These are phyloP conservation scores for Heliconius sara DNA, from an alignment of 2,888 invertebrate genomes.

Conservation along the genomic window DNA sequence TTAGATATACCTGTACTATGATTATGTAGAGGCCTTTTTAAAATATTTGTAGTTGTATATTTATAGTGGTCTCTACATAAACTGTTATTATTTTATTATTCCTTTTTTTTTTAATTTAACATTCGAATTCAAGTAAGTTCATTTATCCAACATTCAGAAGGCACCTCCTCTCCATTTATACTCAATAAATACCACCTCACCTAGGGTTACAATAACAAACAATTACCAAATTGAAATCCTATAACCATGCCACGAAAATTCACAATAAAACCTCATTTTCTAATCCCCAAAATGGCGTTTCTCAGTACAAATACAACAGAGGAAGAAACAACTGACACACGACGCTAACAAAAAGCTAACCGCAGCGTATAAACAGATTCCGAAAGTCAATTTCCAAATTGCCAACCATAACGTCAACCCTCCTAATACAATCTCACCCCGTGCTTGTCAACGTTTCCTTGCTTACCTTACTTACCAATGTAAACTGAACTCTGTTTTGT, in stretches of 20 bases:
- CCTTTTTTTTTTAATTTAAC: too few species aligned
- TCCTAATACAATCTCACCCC: constrained; percentile 81
- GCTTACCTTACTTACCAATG: constrained; percentile 62
- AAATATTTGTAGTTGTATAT: too few species aligned
- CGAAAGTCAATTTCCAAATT: constrained; percentile 82
- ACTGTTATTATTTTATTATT: too few species aligned
- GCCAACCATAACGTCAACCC: constrained; percentile 81
- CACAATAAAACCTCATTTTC: constrained; percentile 48
- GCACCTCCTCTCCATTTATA: not conserved
- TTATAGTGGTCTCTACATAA: too few species aligned
- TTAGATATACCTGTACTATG: too few species aligned
- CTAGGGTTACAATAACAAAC: constrained; percentile 11
- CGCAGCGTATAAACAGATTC: constrained; percentile 75
- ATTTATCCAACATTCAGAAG: too few species aligned
- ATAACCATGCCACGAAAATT: constrained; percentile 28
- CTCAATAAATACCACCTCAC: not conserved
- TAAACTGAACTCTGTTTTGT: constrained; percentile 57
- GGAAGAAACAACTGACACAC: constrained; percentile 68
- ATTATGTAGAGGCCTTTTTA: too few species aligned
- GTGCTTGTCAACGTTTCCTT: constrained; percentile 82
- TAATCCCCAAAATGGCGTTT: constrained; percentile 58
- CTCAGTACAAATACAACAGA: constrained; percentile 62
- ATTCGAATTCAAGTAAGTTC: too few species aligned
- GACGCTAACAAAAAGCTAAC: constrained; percentile 69
- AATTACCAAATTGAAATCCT: constrained; percentile 29